Conservation (phyloP, 1,140 invertebrate species). For the Pentalonia nigronervosa region DNA sequence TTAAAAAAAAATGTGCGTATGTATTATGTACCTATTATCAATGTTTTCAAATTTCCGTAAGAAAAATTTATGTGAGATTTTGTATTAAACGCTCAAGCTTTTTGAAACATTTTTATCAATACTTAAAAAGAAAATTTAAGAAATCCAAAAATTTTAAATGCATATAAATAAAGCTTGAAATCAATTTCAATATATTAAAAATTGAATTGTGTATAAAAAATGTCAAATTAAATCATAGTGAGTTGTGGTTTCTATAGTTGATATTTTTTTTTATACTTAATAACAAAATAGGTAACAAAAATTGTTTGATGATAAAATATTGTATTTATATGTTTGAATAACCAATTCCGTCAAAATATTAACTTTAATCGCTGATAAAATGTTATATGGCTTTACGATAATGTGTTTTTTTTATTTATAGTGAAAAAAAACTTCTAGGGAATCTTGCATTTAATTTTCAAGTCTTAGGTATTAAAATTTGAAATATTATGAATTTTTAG, state of each 20-base stretch:
- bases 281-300: not conserved
- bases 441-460: not conserved
- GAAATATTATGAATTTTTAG: not conserved
- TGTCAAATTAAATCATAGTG: not conserved
- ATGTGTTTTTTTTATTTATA: not conserved
- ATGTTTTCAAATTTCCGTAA: no score
- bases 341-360: not conserved
- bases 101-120: no score
- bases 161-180: no score
- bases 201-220: no score
- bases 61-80: no score
- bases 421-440: not conserved
- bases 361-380: not conserved
- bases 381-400: not conserved
- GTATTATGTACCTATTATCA: no score
- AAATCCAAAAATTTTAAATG: no score
- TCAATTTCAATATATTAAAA: no score
- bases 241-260: not conserved
- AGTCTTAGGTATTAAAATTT: not conserved
- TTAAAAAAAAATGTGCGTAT: no score
- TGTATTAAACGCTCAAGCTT: no score
- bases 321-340: not conserved
- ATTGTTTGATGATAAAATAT: not conserved
- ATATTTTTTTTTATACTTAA: not conserved
- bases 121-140: no score